Evolutionary conservation across 2,113 vertebrate species (phyloP), one percentile per base, ranked within the genome.

Genomic region (Theristicus caerulescens): DNA sequence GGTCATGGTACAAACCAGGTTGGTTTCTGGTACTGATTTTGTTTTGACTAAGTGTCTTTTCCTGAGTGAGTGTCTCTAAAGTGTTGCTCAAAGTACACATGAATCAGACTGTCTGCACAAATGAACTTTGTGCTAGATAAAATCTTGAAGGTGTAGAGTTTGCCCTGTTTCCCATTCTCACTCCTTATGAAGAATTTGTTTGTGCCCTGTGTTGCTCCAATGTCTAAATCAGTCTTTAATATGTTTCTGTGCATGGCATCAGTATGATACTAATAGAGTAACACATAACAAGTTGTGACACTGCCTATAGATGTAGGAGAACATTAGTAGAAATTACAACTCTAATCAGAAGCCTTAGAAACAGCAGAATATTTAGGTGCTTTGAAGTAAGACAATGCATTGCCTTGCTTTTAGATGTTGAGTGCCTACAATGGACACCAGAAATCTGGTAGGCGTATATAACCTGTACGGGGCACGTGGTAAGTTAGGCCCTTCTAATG

Each of bases 21-120:
- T 86, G 44, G 34, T 74, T 94, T 71, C 69, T 92, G 38, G 38
- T 51, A 13, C 55, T 69, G 79, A 34, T 64, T 92, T 88, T 95
- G 31, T 72, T 95, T 95, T 94, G 79, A 40, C 66, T 92, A 36
- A 13, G 36, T 52, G 26, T 40, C 1, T 5, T 81, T 86, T 90
- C 29, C 36, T 74, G 55, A 83, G 6, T 54, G 58, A 77, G 13
- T 3, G 0, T 79, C 42, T 89, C 25, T 18, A 21, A 90, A 78
- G 11, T 19, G 7, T n/a, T 84, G 21, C 40, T 84, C 57, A 78
- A 71, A 86, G 42, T 32, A 26, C 21, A 38, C 4, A 2, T 11
- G 51, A 76, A 34, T 94, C 38, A 90, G 55, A 24, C 31, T 70
- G 76, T 74, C 67, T 61, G 34, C n/a, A 42, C 11, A 83, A 40